Evolutionary conservation across 2,888 invertebrate genomes (phyloP).

Genomic region (Drosophila helvetica): DNA sequence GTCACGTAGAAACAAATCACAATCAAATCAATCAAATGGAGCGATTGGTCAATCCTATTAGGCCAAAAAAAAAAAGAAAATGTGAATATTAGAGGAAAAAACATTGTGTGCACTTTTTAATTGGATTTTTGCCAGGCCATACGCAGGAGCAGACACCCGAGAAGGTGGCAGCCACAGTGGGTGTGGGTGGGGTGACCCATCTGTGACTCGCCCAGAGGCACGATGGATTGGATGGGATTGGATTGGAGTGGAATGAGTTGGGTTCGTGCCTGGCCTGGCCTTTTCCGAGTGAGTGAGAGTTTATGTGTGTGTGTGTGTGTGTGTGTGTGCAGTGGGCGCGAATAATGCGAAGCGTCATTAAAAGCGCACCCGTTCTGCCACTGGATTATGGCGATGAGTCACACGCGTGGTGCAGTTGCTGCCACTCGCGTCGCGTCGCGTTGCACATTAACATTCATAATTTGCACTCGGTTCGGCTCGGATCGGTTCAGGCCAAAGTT

Average conservation of each 20-base stretch:
- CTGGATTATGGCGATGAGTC: constrained; percentile 72
- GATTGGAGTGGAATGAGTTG: constrained; percentile 16
- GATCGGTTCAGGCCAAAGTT: too few species aligned
- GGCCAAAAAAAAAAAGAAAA: constrained; percentile 36
- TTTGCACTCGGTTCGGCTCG: constrained; percentile 47
- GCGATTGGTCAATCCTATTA: constrained; percentile 15
- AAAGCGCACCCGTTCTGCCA: constrained; percentile 64
- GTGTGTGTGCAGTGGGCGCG: constrained; percentile 66
- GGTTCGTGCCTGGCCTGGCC: constrained; percentile 4
- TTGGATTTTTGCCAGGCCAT: constrained; percentile 68
- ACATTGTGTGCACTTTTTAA: constrained; percentile 68
- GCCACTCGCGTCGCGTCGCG: constrained; percentile 48
- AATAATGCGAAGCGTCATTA: constrained; percentile 75
- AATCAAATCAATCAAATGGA: constrained; percentile 23
- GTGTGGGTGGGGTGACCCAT: constrained; percentile 35
- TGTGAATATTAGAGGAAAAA: constrained; percentile 63
- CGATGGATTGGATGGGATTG: constrained; percentile 23
- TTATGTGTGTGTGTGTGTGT: constrained; percentile 25
- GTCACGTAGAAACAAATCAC: constrained; percentile 9
- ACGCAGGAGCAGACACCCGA: not conserved
- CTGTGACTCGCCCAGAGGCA: constrained; percentile 50
- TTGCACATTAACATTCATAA: constrained; percentile 69
- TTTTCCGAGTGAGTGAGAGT: too few species aligned
- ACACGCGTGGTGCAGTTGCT: too few species aligned
- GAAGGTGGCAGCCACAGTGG: not conserved